These are phyloP conservation scores for Gandaritis pyraliata DNA, from an alignment of 2,888 invertebrate species.

Conservation along the genomic window DNA sequence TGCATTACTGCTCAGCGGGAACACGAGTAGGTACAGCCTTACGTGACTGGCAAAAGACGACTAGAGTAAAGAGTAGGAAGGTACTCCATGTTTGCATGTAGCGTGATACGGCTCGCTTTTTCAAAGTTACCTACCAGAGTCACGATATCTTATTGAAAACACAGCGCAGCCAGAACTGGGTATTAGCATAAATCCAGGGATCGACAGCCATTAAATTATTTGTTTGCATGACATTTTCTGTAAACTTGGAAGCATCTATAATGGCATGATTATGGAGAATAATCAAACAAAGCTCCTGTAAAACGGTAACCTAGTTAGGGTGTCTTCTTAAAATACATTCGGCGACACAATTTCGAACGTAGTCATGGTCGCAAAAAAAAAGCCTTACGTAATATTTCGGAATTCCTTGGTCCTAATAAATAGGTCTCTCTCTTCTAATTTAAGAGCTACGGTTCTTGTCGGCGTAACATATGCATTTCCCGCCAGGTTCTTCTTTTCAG, in stretches of 20 bases:
- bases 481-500: too few species aligned
- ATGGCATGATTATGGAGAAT: constrained; percentile 22
- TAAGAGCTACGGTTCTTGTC: too few species aligned
- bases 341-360: background rate
- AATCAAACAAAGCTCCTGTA: constrained; percentile 30
- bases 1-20: constrained; percentile 30
- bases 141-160: constrained; percentile 70
- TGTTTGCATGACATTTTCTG: constrained; percentile 49
- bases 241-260: constrained; percentile 27
- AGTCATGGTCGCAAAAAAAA: too few species aligned
- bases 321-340: constrained; percentile 9
- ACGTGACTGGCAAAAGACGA: constrained; percentile 68
- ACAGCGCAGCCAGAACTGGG: constrained; percentile 43
- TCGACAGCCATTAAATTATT: constrained; percentile 45
- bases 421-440: too few species aligned
- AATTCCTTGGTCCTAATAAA: too few species aligned
- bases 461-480: too few species aligned
- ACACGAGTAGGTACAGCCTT: constrained; percentile 57
- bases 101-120: constrained; percentile 76
- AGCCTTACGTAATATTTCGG: too few species aligned
- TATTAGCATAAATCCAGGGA: constrained; percentile 59
- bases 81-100: constrained; percentile 63
- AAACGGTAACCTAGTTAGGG: constrained; percentile 19
- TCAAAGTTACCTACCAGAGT: constrained; percentile 63
- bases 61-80: constrained; percentile 59